phyloP scores from a whole-genome alignment of 2,888 invertebrate species.

The Pammene aurita region DNA sequence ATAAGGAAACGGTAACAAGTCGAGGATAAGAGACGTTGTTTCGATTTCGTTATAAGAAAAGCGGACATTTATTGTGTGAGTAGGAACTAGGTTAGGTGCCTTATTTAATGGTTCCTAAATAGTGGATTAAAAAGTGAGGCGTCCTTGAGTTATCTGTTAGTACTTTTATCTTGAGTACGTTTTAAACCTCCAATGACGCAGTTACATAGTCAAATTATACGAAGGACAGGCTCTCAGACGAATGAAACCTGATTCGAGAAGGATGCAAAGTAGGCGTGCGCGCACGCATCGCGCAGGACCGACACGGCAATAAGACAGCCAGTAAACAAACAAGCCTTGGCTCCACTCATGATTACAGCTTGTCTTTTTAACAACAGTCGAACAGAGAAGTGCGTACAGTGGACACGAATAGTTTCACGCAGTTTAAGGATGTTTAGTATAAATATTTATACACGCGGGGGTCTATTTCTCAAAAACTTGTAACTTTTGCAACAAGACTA shows the following conservation, averaged over 20 bases:
- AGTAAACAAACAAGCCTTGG: conserved; percentile 64
- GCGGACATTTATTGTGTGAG: too few relatives aligned
- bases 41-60: too few relatives aligned
- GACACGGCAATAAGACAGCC: conserved; percentile 58
- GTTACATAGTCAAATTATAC: background rate
- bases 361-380: conserved; percentile 28
- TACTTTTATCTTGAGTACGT: background rate
- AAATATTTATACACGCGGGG: too few relatives aligned
- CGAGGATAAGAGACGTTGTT: too few relatives aligned
- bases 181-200: background rate
- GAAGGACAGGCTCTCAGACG: background rate
- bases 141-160: too few relatives aligned
- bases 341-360: conserved; percentile 45
- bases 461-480: too few relatives aligned
- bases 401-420: background rate
- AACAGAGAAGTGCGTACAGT: background rate
- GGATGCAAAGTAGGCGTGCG: conserved; percentile 48
- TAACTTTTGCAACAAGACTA: too few relatives aligned
- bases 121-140: too few relatives aligned
- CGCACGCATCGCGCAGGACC: conserved; percentile 49
- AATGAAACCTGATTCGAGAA: conserved; percentile 15
- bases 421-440: background rate
- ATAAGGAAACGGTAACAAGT: too few relatives aligned
- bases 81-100: too few relatives aligned
- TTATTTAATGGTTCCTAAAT: too few relatives aligned